A percentile compares a stretch with the other conserved stretches of the same genome.
Conservation (phyloP, 1,140 invertebrate genomes). For the Chionoecetes opilio region DNA sequence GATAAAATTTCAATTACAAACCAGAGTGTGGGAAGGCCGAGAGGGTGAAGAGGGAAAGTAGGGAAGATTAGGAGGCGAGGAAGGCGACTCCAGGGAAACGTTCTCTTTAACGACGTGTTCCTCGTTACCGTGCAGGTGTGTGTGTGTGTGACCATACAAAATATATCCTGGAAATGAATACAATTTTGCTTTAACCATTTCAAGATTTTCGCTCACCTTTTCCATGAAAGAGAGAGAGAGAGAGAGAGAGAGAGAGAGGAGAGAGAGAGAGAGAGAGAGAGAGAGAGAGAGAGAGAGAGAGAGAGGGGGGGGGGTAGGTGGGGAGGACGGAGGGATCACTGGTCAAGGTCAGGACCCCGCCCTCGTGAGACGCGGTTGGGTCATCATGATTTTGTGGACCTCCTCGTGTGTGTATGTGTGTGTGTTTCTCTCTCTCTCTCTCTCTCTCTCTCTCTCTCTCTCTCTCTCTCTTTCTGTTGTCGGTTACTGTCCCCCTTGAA, state of each 20-base stretch:
- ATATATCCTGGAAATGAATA: no score
- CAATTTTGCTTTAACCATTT: no score
- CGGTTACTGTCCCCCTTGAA: no score
- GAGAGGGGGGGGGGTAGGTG: background rate
- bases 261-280: background rate
- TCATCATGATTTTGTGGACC: conserved; percentile 38
- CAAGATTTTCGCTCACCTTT: no score
- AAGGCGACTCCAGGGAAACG: background rate
- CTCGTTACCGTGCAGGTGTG: background rate
- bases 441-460: conserved; percentile 2
- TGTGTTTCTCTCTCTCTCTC: background rate
- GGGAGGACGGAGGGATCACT: background rate
- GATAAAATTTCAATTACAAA: background rate
- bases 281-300: conserved; percentile 6
- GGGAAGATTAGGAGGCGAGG: background rate
- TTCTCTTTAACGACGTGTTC: background rate
- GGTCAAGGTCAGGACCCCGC: background rate
- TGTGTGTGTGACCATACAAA: background rate
- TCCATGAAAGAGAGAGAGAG: no score
- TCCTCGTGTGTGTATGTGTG: background rate
- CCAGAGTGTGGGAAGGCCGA: background rate
- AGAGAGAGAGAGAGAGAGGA: conserved; percentile 30
- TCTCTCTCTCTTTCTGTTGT: no score
- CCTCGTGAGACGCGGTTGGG: background rate
- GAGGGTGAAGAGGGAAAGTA: background rate